These are phyloP conservation scores for Mionectes macconnelli DNA, from an alignment of 2,113 vertebrate genomes.

Conservation along the genomic window DNA sequence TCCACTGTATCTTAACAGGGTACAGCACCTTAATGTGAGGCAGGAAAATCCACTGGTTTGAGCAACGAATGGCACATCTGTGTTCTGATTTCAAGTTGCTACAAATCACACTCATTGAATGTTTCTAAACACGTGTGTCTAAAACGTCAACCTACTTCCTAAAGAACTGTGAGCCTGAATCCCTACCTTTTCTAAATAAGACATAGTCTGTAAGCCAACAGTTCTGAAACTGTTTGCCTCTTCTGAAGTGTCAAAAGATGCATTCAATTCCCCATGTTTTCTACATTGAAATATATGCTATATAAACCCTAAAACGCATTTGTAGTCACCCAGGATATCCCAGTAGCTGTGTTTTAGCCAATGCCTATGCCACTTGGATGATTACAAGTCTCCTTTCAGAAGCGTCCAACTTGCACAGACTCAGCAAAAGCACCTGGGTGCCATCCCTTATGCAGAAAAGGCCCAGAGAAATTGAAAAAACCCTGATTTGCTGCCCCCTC, in stretches of 20 bases:
- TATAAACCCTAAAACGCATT: background rate
- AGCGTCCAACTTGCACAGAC: background rate
- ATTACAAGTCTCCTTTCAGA: background rate
- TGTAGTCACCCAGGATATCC: background rate
- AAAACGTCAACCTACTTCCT: background rate
- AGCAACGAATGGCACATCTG: rapidly evolving
- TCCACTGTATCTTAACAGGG: background rate
- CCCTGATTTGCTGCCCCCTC: background rate
- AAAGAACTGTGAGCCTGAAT: background rate
- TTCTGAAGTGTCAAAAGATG: background rate
- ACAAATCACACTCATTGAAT: background rate
- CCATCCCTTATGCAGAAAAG: background rate
- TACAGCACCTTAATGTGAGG: background rate
- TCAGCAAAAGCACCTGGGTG: background rate
- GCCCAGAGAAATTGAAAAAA: background rate
- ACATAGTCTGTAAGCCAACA: background rate
- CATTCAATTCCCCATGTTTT: background rate
- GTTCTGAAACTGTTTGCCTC: background rate
- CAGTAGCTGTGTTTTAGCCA: background rate
- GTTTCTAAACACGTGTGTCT: background rate
- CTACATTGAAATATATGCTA: background rate
- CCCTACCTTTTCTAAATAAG: background rate
- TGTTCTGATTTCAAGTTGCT: background rate
- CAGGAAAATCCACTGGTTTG: background rate
- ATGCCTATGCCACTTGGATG: background rate